These are phyloP conservation scores for Pristionchus japonicus DNA, from an alignment of 2,888 invertebrate species.

Conservation along the genomic window DNA sequence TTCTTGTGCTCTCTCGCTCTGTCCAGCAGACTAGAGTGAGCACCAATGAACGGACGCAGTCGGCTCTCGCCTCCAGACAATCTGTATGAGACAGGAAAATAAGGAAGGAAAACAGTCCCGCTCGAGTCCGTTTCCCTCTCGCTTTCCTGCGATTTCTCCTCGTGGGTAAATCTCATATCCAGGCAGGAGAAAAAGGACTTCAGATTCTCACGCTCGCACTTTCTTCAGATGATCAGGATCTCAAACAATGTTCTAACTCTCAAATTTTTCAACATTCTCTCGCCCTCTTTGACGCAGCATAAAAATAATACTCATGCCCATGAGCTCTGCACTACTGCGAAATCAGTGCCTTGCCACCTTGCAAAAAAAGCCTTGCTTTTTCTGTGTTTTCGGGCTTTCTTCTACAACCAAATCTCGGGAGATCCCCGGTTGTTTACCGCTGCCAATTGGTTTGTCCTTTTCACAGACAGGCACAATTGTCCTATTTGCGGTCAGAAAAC, in stretches of 20 bases:
- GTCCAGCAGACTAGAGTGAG: no score
- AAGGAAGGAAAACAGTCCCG: background rate
- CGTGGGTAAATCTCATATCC: background rate
- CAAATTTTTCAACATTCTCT: background rate
- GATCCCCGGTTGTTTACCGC: background rate
- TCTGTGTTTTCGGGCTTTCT: no score
- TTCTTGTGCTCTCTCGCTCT: no score
- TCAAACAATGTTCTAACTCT: no score
- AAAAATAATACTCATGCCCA: no score
- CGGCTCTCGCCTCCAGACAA: background rate
- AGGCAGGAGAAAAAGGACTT: background rate
- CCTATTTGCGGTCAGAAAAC: background rate
- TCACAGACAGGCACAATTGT: background rate
- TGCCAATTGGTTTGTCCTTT: background rate
- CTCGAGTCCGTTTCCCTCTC: background rate
- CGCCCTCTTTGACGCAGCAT: no score
- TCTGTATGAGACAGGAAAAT: background rate
- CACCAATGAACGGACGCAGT: no score
- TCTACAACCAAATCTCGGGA: no score
- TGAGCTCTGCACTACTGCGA: no score
- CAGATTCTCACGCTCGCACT: background rate
- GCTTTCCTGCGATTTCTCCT: background rate
- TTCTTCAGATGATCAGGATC: background rate
- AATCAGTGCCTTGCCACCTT: no score
- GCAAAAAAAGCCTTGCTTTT: no score